phyloP scores from a whole-genome alignment of 2,113 vertebrate genomes.

The Stigmatopora argus region DNA sequence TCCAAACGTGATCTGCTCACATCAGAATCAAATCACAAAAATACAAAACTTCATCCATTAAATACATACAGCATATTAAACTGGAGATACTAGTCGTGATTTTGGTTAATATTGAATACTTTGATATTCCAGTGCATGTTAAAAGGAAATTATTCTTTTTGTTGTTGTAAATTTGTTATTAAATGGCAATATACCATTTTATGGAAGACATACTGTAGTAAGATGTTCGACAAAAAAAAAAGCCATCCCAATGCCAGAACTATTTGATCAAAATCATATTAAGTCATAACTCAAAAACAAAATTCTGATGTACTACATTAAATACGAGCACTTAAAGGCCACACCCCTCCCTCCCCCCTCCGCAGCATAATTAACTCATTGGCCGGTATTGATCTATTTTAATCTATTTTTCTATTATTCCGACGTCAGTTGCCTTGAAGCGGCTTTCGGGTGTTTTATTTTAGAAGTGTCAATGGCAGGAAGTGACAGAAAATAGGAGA shows the following conservation, averaged over 20 bases:
- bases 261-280: not conserved
- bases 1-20: slow-evolving; percentile 25
- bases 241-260: not conserved
- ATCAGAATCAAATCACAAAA: slow-evolving; percentile 54
- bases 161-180: slow-evolving; percentile 22
- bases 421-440: slow-evolving; percentile 3
- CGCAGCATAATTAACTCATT: not conserved
- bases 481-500: slow-evolving; percentile 27
- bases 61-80: slow-evolving; percentile 48
- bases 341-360: not conserved
- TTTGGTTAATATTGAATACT: slow-evolving; percentile 42
- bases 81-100: slow-evolving; percentile 20
- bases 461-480: slow-evolving; percentile 31
- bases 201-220: slow-evolving; percentile 23
- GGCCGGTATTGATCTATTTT: not conserved
- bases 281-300: not conserved
- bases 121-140: slow-evolving; percentile 44
- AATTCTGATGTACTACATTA: not conserved
- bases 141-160: slow-evolving; percentile 19
- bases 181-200: slow-evolving; percentile 34
- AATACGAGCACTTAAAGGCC: not conserved
- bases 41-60: slow-evolving; percentile 29
- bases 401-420: not conserved
- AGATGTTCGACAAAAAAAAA: not conserved
- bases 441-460: slow-evolving; percentile 21